Conservation (phyloP, 2,113 vertebrate species). For the Dasyurus viverrinus region DNA sequence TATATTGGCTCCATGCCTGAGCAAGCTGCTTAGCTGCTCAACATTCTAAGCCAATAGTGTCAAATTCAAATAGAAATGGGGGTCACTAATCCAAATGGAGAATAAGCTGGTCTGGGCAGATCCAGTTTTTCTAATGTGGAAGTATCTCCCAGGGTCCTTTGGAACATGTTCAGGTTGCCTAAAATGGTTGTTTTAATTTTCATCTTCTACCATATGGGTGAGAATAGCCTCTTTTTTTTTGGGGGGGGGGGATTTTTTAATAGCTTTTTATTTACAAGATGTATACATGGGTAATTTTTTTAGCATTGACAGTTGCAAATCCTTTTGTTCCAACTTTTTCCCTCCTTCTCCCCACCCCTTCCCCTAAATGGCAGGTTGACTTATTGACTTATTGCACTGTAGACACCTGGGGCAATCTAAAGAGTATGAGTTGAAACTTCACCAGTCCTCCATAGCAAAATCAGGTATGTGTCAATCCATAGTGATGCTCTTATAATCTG, state of each 20-base stretch:
- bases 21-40: neutral
- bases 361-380: too few species aligned
- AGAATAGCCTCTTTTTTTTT: neutral
- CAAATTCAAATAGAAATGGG: neutral
- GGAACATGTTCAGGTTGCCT: neutral
- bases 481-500: neutral
- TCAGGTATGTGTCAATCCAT: neutral
- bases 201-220: neutral
- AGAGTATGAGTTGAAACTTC: neutral
- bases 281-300: too few species aligned
- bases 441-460: neutral
- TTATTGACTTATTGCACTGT: conserved; percentile 8
- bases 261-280: too few species aligned
- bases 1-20: neutral
- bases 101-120: neutral
- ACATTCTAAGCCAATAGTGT: neutral
- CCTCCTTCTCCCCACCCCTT: too few species aligned
- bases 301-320: too few species aligned
- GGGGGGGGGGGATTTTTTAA: too few species aligned
- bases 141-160: neutral
- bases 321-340: too few species aligned
- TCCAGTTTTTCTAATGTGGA: neutral
- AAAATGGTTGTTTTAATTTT: neutral
- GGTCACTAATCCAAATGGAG: neutral
- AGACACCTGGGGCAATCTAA: neutral